These are phyloP conservation scores for Oligia latruncula DNA, from an alignment of 2,888 invertebrate genomes.

Conservation along the genomic window DNA sequence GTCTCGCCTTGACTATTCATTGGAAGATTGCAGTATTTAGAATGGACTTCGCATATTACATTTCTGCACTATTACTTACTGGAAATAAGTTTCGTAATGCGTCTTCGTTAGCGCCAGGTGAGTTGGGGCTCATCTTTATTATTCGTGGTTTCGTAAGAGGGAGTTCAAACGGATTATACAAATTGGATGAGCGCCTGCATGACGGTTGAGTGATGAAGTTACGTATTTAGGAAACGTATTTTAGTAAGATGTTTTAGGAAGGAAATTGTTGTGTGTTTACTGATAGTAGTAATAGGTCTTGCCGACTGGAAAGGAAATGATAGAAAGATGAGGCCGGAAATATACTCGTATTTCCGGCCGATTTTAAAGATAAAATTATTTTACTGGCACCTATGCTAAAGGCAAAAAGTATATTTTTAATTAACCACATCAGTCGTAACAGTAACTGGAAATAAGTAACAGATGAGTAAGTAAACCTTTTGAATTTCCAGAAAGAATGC, in stretches of 20 bases:
- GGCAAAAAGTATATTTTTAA: not conserved
- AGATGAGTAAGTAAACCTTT: conserved; percentile 11
- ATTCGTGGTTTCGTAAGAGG: conserved; percentile 8
- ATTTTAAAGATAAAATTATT: not conserved
- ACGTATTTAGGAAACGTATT: not conserved
- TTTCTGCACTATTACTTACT: conserved; percentile 49
- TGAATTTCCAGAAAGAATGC: conserved; percentile 14
- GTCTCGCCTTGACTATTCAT: conserved; percentile 69
- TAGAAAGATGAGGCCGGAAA: not conserved
- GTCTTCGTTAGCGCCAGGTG: conserved; percentile 28
- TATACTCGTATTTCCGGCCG: conserved; percentile 3
- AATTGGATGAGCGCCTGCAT: conserved; percentile 31
- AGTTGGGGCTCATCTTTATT: conserved; percentile 20
- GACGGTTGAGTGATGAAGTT: not conserved
- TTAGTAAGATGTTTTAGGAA: not conserved
- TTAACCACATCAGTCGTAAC: not conserved
- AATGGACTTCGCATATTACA: conserved; percentile 45
- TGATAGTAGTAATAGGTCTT: not conserved
- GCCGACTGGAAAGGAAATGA: not conserved
- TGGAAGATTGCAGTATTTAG: conserved; percentile 71
- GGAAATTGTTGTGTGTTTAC: not conserved
- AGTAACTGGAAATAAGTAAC: conserved; percentile 16
- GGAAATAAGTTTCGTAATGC: conserved; percentile 52
- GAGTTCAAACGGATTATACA: conserved; percentile 8
- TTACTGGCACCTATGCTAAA: not conserved